A percentile compares a stretch with the other conserved stretches of the same genome.
phyloP scores from a whole-genome alignment of 2,113 vertebrate species.

The Bothrops jararaca region DNA sequence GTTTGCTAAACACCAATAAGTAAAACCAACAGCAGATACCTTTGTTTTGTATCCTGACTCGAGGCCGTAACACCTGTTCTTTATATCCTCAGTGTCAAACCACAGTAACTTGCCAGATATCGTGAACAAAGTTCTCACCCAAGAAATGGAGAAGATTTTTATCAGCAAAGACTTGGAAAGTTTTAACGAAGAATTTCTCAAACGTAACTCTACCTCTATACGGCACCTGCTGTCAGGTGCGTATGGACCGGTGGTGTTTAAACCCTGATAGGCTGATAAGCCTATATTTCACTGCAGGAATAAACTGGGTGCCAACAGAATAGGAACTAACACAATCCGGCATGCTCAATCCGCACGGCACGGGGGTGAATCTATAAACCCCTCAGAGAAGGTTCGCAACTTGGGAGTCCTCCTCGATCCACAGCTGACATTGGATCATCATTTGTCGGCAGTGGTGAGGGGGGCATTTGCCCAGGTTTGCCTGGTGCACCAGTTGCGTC shows the following conservation, averaged over 20 bases:
- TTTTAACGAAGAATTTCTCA: slow-evolving; percentile 80
- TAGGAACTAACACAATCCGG: not conserved
- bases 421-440: no score
- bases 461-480: no score
- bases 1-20: not conserved
- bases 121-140: slow-evolving; percentile 73
- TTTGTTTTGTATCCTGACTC: not conserved
- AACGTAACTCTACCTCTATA: slow-evolving; percentile 73
- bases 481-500: no score
- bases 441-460: no score
- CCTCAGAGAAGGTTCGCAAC: no score
- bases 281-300: not conserved
- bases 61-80: not conserved
- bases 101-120: slow-evolving; percentile 78
- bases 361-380: no score
- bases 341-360: no score
- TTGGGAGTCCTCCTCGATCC: no score
- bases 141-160: slow-evolving; percentile 80
- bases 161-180: slow-evolving; percentile 72
- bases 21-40: no score
- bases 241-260: slow-evolving; percentile 16
- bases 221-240: slow-evolving; percentile 76
- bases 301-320: no score
- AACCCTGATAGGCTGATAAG: not conserved
- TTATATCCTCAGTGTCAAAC: slow-evolving; percentile 67